Percentiles rank a stretch among this genome's conserved stretches.
phyloP scores from a whole-genome alignment of 1,140 invertebrate genomes.

The Drosophila virilis region DNA sequence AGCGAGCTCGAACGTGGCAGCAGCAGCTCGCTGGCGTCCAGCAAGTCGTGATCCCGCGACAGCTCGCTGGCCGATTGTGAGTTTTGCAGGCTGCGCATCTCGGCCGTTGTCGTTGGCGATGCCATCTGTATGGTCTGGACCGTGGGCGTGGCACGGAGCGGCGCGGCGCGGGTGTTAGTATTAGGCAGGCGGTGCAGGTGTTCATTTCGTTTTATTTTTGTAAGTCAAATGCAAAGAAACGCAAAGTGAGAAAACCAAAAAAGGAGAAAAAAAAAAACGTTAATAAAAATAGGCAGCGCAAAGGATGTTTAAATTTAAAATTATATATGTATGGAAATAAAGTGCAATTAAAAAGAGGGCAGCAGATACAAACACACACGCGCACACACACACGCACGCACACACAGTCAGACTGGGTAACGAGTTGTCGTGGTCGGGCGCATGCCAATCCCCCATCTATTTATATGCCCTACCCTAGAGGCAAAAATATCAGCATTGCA shows the following conservation, averaged over 20 bases:
- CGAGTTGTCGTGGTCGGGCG: conserved; percentile 35
- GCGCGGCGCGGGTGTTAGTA: conserved; percentile 50
- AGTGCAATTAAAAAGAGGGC: conserved; percentile 24
- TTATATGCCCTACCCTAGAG: conserved; percentile 64
- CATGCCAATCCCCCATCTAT: conserved; percentile 46
- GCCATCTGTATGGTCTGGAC: conserved; percentile 61
- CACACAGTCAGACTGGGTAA: conserved; percentile 16
- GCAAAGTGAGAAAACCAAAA: conserved; percentile 62
- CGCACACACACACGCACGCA: conserved; percentile 19
- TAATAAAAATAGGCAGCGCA: conserved; percentile 71
- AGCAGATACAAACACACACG: conserved; percentile 3
- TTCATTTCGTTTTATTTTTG: conserved; percentile 27
- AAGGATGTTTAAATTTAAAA: conserved; percentile 47
- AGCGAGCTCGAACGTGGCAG: conserved; percentile 68
- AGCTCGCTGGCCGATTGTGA: conserved; percentile 71
- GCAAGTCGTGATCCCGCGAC: conserved; percentile 47
- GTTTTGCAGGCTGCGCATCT: conserved; percentile 48
- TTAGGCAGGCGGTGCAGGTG: conserved; percentile 55
- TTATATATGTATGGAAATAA: conserved; percentile 35
- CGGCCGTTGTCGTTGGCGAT: conserved; percentile 26
- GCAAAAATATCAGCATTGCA: conserved; percentile 43
- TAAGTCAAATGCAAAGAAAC: conserved; percentile 77
- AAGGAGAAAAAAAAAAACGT: conserved; percentile 44
- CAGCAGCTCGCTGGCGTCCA: conserved; percentile 46
- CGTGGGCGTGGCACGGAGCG: conserved; percentile 35